Evolutionary conservation across 2,888 invertebrate species (phyloP), one percentile per base, ranked within the genome.

Genomic region (Alentia gelatinosa): DNA sequence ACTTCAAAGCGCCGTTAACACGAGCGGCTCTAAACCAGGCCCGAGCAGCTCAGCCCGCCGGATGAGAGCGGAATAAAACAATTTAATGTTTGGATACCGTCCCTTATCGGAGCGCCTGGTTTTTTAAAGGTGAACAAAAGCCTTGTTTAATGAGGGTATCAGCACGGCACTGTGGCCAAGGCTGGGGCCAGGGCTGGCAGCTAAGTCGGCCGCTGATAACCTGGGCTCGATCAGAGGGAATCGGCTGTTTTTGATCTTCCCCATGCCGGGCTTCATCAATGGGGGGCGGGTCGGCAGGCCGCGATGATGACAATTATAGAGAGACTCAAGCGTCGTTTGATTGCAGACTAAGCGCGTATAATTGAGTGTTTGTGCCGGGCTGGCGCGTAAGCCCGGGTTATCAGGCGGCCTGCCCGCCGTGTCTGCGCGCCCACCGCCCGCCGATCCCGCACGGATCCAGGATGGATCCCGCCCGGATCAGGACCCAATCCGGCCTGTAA

Each of bases 91-190:
- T 86, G 86, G 86, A 86, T 86, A 47, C 86, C 86, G 37, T n/a
- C n/a, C 86, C 86, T 86, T 86, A 86, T 86, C 86, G n/a, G 33
- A 47, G 47, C 30, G 47, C 47, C 26, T 86, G 30, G 47, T 86
- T n/a, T 86, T 86, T 86, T 86, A 86, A 86, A 86, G 86, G 86
- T 86, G 86, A 86, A 86, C 86, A 86, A 86, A 86, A 86, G 86
- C 47, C 50, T 9, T 86, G 86, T 86, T 42, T 86, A 86, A 86
- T 86, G 86, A 86, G 47, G 86, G 47, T 86, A 86, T 86, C 86
- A 83, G n/a, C n/a, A n/a, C n/a, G n/a, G n/a, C n/a, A n/a, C n/a
- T n/a, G n/a, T n/a, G n/a, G n/a, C n/a, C n/a, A n/a, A n/a, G n/a
- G n/a, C n/a, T n/a, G 86, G 33, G 47, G 86, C 47, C 26, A 12